These are phyloP conservation scores for Charanyca ferruginea DNA, from an alignment of 2,888 invertebrate species.

Conservation along the genomic window DNA sequence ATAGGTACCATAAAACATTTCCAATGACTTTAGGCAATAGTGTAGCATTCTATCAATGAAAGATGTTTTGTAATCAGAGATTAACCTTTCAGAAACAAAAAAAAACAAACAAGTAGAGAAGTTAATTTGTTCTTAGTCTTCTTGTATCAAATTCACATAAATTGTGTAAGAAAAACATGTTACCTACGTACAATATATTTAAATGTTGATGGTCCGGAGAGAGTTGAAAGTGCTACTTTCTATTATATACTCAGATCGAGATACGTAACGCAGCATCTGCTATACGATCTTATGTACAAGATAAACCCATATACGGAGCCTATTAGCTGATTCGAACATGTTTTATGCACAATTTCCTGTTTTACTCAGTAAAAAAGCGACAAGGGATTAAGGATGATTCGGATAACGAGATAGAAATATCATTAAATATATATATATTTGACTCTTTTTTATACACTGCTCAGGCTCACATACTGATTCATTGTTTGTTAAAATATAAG, in stretches of 20 bases:
- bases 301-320: conserved; percentile 41
- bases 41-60: no score
- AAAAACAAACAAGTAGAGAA: no score
- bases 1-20: no score
- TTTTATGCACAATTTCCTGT: conserved; percentile 36
- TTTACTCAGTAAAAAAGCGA: conserved; percentile 6
- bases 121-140: not conserved
- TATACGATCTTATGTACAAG: conserved; percentile 35
- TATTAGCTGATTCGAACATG: conserved; percentile 36
- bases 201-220: conserved; percentile 49
- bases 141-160: not conserved
- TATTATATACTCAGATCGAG: conserved; percentile 55
- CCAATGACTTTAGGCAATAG: no score
- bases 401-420: not conserved
- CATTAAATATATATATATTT: no score
- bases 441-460: no score
- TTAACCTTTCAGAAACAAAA: no score
- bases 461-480: no score
- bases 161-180: not conserved
- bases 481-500: no score
- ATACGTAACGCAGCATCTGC: conserved; percentile 56
- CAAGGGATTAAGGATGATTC: not conserved
- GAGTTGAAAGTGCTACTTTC: conserved; percentile 56
- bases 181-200: conserved; percentile 43
- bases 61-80: no score